These are phyloP conservation scores for Mesoligia furuncula DNA, from an alignment of 2,888 invertebrate species.

Conservation along the genomic window DNA sequence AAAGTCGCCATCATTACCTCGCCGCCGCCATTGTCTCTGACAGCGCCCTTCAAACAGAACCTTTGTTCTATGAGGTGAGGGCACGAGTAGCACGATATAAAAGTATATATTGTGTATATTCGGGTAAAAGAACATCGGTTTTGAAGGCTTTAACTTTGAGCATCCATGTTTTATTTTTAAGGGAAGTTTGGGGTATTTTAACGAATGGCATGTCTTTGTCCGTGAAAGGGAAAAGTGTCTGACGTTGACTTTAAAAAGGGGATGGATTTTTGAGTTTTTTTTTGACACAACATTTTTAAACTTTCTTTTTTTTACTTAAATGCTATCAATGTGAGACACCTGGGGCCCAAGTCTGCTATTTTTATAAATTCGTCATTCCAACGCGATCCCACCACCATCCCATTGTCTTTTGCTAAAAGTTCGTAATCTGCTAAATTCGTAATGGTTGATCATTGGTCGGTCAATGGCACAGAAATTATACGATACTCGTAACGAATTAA, in stretches of 20 bases:
- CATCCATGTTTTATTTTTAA: conserved; percentile 10
- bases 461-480: too few relatives aligned
- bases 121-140: conserved; percentile 37
- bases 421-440: too few relatives aligned
- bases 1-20: conserved; percentile 57
- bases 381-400: too few relatives aligned
- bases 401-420: too few relatives aligned
- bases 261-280: too few relatives aligned
- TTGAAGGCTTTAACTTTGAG: conserved; percentile 4
- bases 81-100: conserved; percentile 16
- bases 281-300: neutral
- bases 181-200: conserved; percentile 11
- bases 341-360: too few relatives aligned
- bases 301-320: neutral
- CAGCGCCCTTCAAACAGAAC: conserved; percentile 47
- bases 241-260: neutral
- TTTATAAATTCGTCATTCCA: too few relatives aligned
- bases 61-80: conserved; percentile 50
- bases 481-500: too few relatives aligned
- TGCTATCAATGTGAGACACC: neutral
- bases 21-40: conserved; percentile 47
- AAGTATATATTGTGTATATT: conserved; percentile 22
- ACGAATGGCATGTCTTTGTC: conserved; percentile 1
- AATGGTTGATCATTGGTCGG: too few relatives aligned
- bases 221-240: neutral